These are phyloP conservation scores for Cephus spinipes DNA, from an alignment of 2,888 invertebrate species.

Conservation along the genomic window DNA sequence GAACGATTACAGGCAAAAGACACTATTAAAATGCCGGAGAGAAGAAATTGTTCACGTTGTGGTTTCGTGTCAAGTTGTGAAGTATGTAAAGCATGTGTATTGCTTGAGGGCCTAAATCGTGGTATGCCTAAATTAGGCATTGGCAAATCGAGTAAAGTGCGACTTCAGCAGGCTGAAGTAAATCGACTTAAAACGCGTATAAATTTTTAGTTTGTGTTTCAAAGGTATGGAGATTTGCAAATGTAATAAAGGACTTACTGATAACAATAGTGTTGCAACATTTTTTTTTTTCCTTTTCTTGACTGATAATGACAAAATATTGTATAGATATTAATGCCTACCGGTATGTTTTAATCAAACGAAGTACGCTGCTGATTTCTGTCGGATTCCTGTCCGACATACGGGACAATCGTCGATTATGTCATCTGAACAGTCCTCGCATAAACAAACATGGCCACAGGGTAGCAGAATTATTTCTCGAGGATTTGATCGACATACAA, in stretches of 20 bases:
- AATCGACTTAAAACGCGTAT: conserved; percentile 31
- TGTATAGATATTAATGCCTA: conserved; percentile 14
- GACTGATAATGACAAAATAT: conserved; percentile 25
- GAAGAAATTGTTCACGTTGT: conserved; percentile 86
- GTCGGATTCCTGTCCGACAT: conserved; percentile 78
- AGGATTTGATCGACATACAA: conserved; percentile 87
- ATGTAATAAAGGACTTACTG: conserved; percentile 1
- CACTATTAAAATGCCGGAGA: conserved; percentile 82
- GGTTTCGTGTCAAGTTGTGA: conserved; percentile 93
- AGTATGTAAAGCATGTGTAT: conserved; percentile 95
- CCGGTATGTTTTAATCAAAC: background rate
- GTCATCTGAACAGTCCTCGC: conserved; percentile 83
- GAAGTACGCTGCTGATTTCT: conserved; percentile 81
- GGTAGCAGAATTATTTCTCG: conserved; percentile 89
- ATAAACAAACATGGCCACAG: conserved; percentile 91
- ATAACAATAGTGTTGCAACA: conserved; percentile 4
- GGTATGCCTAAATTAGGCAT: conserved; percentile 93
- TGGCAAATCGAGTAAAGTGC: conserved; percentile 87
- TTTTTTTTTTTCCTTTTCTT: conserved; percentile 16
- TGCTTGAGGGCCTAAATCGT: conserved; percentile 94
- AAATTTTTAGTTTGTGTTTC: conserved; percentile 26
- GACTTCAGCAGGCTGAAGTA: conserved; percentile 59
- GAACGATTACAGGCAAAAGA: conserved; percentile 88
- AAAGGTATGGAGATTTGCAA: conserved; percentile 16
- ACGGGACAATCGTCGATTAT: conserved; percentile 82